phyloP scores from a whole-genome alignment of 2,113 vertebrate genomes.

The Prunella fulvescens region DNA sequence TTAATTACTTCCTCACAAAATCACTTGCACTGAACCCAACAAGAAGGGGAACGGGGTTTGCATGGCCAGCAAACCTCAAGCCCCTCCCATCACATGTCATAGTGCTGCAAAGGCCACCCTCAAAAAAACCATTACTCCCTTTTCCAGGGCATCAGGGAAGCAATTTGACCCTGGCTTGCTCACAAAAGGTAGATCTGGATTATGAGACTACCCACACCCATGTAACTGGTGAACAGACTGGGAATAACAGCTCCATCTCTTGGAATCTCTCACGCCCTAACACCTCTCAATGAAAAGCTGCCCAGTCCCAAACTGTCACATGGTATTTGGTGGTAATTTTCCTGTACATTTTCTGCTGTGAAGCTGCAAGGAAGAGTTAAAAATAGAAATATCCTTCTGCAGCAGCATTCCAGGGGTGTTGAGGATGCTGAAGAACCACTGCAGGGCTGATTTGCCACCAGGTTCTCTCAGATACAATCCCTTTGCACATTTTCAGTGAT shows the following conservation, averaged over 20 bases:
- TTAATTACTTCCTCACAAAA: background rate
- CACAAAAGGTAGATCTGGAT: background rate
- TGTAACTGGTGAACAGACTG: background rate
- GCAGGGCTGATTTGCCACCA: background rate
- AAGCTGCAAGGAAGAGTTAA: rapidly evolving
- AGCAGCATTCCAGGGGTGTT: background rate
- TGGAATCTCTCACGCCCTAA: background rate
- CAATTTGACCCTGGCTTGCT: background rate
- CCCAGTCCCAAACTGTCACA: background rate
- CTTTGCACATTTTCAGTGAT: background rate
- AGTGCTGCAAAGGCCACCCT: background rate
- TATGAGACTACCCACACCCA: background rate
- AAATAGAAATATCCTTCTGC: background rate
- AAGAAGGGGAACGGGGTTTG: background rate
- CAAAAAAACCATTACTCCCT: background rate
- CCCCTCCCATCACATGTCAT: background rate
- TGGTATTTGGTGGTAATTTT: background rate
- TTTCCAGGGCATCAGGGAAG: background rate
- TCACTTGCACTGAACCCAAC: background rate
- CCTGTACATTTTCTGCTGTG: background rate
- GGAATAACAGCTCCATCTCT: background rate
- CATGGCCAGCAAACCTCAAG: background rate
- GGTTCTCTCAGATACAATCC: background rate
- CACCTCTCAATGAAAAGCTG: background rate
- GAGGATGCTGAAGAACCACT: background rate